Conservation (phyloP, 2,113 vertebrate species). For the Gambusia holbrooki region DNA sequence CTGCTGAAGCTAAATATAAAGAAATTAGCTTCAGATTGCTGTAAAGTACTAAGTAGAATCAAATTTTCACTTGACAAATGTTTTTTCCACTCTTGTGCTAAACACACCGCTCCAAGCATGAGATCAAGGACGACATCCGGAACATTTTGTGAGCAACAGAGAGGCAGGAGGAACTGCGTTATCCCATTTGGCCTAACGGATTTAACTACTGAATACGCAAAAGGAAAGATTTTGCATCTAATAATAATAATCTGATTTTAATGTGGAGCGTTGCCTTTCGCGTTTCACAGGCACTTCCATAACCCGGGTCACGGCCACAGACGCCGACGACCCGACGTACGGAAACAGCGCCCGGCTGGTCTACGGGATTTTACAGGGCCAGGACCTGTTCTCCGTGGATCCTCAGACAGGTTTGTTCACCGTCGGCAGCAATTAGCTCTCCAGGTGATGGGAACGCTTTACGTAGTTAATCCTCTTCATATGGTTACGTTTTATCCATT, state of each 20-base stretch:
- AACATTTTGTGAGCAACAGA: background rate
- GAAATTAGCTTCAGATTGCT: background rate
- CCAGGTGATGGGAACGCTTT: conserved; percentile 20
- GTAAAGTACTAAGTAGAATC: background rate
- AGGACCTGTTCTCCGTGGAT: conserved; percentile 91
- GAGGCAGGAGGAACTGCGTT: background rate
- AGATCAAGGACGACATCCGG: background rate
- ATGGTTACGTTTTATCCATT: conserved; percentile 19
- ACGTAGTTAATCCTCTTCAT: conserved; percentile 32
- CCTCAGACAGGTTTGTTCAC: conserved; percentile 85
- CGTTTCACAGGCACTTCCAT: conserved; percentile 76
- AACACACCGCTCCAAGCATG: background rate
- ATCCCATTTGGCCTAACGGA: background rate
- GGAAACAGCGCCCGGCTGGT: conserved; percentile 90
- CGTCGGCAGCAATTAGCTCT: conserved; percentile 8
- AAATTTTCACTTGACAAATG: background rate
- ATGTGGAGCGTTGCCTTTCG: background rate
- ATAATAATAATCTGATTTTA: background rate
- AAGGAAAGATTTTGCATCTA: conserved; percentile 1
- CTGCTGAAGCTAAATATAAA: background rate
- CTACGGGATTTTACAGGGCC: conserved; percentile 87
- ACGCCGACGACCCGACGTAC: conserved; percentile 89
- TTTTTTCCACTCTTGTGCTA: background rate
- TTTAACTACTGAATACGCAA: conserved; percentile 26
- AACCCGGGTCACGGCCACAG: conserved; percentile 87